Base-by-base conservation (phyloP, 2,888 invertebrate species). In the Tanypteryx hageni region DNA sequence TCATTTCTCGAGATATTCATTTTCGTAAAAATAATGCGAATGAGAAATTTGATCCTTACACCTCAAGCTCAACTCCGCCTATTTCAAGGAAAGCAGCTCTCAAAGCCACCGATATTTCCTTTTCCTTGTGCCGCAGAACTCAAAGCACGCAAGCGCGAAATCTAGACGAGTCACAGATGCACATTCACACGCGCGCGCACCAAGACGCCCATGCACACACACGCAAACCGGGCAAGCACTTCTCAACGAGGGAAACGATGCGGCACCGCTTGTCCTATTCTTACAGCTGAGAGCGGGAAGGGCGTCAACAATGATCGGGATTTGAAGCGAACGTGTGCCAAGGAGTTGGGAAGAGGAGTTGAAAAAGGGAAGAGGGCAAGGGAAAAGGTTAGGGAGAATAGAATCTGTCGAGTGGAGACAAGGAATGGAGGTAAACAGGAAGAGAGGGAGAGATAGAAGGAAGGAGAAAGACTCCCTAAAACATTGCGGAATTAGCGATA, bases 271-370 rank as follows among this genome's bases (percentile, higher is more conserved):
- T n/a, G 89, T 89, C 89, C 89, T 89, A 89, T 89, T 89, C 89
- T 89, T 89, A 89, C 89, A 44, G 89, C 89, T 27, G 61, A 16
- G 58, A 58, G 58, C 13, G 86, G 86, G 57, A 57, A 44, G 64
- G 89, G 61, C 44, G 44, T 64, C 44, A 89, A 68, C 89, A 89
- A 89, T 89, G 89, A 89, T 89, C 89, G 89, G 89, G 89, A 89
- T 89, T 89, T 89, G 89, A 89, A 61, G 64, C 18, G 89, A 89
- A 56, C 89, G 89, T 7, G 89, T 89, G 89, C 89, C 89, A 89
- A 89, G 89, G 89, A 89, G 64, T 83, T 83, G 57, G n/a, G n/a
- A n/a, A n/a, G n/a, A 83, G 83, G 83, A 83, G 83, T 18, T 14
- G 18, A n/a, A 57, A 9, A n/a, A n/a, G 18, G 14, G 89, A 64